Evolutionary conservation across 2,797 vertebrate genomes (phyloP), one percentile per base, ranked within the genome.

Genomic region (Periparus ater): DNA sequence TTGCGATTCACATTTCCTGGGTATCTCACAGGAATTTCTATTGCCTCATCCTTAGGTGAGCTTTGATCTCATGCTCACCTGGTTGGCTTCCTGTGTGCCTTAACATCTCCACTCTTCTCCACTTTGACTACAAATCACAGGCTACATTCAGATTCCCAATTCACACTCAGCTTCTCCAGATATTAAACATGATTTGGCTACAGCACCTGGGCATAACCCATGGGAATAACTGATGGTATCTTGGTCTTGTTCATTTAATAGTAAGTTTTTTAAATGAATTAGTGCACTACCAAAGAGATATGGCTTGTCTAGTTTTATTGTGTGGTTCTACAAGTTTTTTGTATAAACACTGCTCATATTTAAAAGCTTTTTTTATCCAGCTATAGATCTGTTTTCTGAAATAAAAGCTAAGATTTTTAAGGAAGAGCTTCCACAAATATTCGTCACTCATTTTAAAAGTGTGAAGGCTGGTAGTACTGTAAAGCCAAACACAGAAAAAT

Each of bases 371-470:
- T 88, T 91, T 58, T 32, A 91, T 68, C 40, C 27, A 70, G 25
- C 19, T 53, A 60, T 60, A 90, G 25, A 55, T 73, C 42, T 58
- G 11, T 58, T 93, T 72, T 66, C 51, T 81, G 55, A 88, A 88
- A 65, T 47, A 58, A 93, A 87, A 77, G 22, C 27, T 72, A 72
- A 23, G 18, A 70, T 55, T 60, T 93, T 75, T 84, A 57, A 79
- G 58, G 45, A 63, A 78, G 45, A 85, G 26, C 53, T 91, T 81
- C 77, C 48, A 87, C 66, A 88, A 93, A 74, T 60, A 54, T 65
- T 84, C 58, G 47, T 68, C 47, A 62, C 30, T 88, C 32, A 16
- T 44, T 8, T 85, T 45, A 40, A 18, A 91, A 82, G 40, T 50
- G 55, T 81, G 63, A 51, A 71, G 67, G 50, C 58, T 86, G 22